A percentile compares a stretch with the other conserved stretches of the same genome.
These are phyloP conservation scores for Cheiracanthium punctorium DNA, from an alignment of 2,888 invertebrate genomes.

Conservation along the genomic window DNA sequence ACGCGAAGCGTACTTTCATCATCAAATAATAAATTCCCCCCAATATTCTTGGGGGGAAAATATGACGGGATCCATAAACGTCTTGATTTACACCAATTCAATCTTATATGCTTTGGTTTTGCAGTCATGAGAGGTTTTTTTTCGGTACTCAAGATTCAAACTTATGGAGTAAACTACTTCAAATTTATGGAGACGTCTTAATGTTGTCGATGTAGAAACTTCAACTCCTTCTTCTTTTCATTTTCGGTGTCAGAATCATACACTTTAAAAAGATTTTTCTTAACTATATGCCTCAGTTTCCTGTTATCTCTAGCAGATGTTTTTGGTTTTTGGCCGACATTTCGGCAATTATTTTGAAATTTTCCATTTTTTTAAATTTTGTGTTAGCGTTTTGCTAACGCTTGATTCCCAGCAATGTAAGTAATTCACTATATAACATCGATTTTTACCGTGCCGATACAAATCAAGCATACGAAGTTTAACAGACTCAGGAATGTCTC, in stretches of 20 bases:
- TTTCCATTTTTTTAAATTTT: not conserved
- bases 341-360: conserved; percentile 9
- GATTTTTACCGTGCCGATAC: not conserved
- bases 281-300: not conserved
- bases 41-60: not conserved
- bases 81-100: conserved; percentile 9
- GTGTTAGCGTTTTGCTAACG: not conserved
- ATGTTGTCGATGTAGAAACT: not conserved
- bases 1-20: not conserved
- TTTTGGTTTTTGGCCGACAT: not conserved
- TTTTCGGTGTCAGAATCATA: not conserved
- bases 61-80: too few relatives aligned
- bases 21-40: not conserved
- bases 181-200: too few relatives aligned
- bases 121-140: conserved; percentile 13
- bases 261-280: conserved; percentile 1
- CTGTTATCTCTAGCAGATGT: not conserved
- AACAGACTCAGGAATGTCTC: not conserved
- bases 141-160: conserved; percentile 2
- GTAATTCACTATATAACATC: not conserved
- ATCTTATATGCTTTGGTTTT: not conserved
- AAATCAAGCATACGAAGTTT: conserved; percentile 1
- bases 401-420: conserved; percentile 5
- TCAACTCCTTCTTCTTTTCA: not conserved
- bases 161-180: not conserved